Percentiles rank a stretch among this genome's conserved stretches.
Evolutionary conservation across 2,797 vertebrate genomes (phyloP).

Genomic region (Muscicapa striata): DNA sequence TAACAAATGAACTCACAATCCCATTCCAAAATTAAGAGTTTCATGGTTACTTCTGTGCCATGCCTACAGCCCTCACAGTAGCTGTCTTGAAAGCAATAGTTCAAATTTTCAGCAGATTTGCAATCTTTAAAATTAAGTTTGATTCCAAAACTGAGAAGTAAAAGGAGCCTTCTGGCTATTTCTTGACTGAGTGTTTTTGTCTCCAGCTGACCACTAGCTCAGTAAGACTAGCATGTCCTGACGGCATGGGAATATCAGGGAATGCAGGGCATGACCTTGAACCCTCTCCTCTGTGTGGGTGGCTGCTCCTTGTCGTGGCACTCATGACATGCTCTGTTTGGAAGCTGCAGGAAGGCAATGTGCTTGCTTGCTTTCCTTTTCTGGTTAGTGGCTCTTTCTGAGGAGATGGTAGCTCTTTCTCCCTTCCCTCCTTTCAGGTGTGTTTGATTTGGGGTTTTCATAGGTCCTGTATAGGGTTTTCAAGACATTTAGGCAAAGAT

Average conservation of each 20-base stretch:
- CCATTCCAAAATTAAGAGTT: background rate
- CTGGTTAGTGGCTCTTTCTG: background rate
- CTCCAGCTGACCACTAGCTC: background rate
- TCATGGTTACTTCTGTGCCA: background rate
- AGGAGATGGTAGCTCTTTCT: background rate
- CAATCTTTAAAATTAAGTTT: background rate
- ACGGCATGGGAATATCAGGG: background rate
- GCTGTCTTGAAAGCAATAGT: background rate
- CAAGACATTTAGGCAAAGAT: background rate
- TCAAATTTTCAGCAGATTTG: background rate
- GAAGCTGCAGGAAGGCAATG: background rate
- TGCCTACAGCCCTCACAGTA: background rate
- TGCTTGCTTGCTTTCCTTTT: background rate
- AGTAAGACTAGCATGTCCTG: background rate
- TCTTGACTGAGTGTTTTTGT: background rate
- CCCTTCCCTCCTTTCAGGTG: background rate
- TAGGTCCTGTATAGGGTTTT: background rate
- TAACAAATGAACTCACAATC: background rate
- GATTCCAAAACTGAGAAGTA: background rate
- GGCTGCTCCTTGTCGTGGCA: background rate
- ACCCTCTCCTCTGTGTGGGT: background rate
- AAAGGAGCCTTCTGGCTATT: background rate
- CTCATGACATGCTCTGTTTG: background rate
- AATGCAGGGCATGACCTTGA: background rate
- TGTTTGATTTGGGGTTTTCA: background rate